Percentiles rank a stretch among this genome's conserved stretches.
phyloP scores from a whole-genome alignment of 2,888 invertebrate genomes.

The Zootermopsis nevadensis region DNA sequence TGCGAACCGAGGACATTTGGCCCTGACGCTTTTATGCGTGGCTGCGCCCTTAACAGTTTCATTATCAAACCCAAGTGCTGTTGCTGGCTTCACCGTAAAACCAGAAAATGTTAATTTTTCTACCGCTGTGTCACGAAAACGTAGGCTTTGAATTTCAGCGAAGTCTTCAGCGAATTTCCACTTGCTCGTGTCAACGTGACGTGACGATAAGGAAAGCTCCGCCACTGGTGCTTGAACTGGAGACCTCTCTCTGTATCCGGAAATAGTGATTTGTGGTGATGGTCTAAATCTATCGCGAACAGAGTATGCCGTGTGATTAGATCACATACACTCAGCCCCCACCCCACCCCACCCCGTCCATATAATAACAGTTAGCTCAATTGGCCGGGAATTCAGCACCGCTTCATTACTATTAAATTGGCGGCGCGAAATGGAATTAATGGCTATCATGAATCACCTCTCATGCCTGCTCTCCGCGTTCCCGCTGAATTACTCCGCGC shows the following conservation, averaged over 20 bases:
- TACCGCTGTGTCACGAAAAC: too few species aligned
- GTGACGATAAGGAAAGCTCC: neutral
- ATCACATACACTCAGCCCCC: slow-evolving; percentile 47
- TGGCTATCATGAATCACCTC: slow-evolving; percentile 53
- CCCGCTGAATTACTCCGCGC: slow-evolving; percentile 41
- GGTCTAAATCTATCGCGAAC: slow-evolving; percentile 44
- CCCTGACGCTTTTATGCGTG: too few species aligned
- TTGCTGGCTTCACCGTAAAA: too few species aligned
- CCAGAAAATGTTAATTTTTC: too few species aligned
- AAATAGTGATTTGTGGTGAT: slow-evolving; percentile 16
- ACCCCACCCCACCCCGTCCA: too few species aligned
- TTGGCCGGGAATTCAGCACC: slow-evolving; percentile 52
- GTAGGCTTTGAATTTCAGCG: too few species aligned
- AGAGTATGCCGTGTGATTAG: slow-evolving; percentile 46
- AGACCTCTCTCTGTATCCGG: slow-evolving; percentile 13
- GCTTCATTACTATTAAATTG: slow-evolving; percentile 54
- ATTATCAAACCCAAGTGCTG: too few species aligned
- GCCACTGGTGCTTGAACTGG: slow-evolving; percentile 3
- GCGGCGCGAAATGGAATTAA: slow-evolving; percentile 54
- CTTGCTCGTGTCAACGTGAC: too few species aligned
- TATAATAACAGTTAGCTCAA: slow-evolving; percentile 52
- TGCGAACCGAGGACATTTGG: too few species aligned
- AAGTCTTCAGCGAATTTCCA: too few species aligned
- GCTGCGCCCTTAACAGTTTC: too few species aligned
- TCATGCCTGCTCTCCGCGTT: slow-evolving; percentile 21